Evolutionary conservation across 1,140 invertebrate genomes (phyloP).

Genomic region (Delia radicum): DNA sequence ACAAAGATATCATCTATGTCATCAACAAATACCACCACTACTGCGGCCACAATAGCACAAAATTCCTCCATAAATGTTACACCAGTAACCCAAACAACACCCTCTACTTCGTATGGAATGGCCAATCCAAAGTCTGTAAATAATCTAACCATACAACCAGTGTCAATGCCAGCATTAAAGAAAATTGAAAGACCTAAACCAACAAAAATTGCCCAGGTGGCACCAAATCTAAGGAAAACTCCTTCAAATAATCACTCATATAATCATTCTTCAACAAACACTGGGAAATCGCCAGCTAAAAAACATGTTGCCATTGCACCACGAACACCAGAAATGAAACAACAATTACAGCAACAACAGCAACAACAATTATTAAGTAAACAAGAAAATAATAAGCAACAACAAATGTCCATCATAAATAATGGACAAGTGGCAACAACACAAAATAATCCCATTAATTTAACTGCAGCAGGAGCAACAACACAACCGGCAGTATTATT

Average conservation of each 20-base stretch:
- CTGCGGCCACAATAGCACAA: neutral
- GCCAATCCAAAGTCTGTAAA: neutral
- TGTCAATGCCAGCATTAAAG: slow-evolving; percentile 43
- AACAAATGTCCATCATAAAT: neutral
- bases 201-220: slow-evolving; percentile 53
- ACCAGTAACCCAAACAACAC: neutral
- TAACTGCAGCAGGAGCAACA: slow-evolving; percentile 29
- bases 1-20: slow-evolving; percentile 9
- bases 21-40: too few relatives aligned
- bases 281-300: slow-evolving; percentile 51
- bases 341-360: slow-evolving; percentile 40
- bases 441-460: neutral
- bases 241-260: slow-evolving; percentile 26
- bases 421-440: neutral
- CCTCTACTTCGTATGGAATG: neutral
- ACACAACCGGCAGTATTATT: slow-evolving; percentile 58
- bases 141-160: neutral
- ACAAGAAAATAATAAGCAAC: slow-evolving; percentile 1
- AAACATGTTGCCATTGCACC: slow-evolving; percentile 55
- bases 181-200: slow-evolving; percentile 54
- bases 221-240: slow-evolving; percentile 52
- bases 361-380: slow-evolving; percentile 29
- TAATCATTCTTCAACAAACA: slow-evolving; percentile 19
- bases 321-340: slow-evolving; percentile 52
- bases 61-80: neutral